Conservation (phyloP, 2,113 vertebrate genomes). For the Azemiops feae region DNA sequence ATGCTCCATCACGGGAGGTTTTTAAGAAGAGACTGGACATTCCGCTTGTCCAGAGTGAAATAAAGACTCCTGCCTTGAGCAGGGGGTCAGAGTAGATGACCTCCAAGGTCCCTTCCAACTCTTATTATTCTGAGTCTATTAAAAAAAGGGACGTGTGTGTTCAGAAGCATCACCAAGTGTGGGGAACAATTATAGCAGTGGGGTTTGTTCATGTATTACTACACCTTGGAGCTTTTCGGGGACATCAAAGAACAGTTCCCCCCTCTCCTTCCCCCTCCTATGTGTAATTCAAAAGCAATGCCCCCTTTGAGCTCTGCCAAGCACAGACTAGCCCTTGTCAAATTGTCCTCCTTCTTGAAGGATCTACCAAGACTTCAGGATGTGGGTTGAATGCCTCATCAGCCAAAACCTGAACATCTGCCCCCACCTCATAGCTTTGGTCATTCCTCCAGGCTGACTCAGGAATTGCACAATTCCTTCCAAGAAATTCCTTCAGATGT, state of each 20-base stretch:
- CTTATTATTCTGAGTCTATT: too few relatives aligned
- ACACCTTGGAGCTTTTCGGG: not conserved
- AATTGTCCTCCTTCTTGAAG: not conserved
- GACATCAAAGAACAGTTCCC: not conserved
- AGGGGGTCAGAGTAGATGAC: too few relatives aligned
- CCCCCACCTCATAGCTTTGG: rapidly evolving
- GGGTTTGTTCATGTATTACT: not conserved
- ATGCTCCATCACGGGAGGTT: too few relatives aligned
- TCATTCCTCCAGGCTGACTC: not conserved
- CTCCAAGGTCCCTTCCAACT: too few relatives aligned
- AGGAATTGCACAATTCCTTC: not conserved
- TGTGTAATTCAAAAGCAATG: not conserved
- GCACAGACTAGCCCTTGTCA: not conserved
- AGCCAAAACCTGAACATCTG: not conserved
- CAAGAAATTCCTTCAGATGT: not conserved
- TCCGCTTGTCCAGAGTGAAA: too few relatives aligned
- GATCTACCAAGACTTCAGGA: not conserved
- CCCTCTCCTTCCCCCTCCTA: not conserved
- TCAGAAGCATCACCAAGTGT: not conserved
- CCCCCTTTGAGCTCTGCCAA: not conserved
- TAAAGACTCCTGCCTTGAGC: too few relatives aligned
- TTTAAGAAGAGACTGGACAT: too few relatives aligned
- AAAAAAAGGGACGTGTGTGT: too few relatives aligned
- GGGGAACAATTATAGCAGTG: not conserved
- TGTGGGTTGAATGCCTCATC: not conserved